Base-by-base conservation (phyloP, 2,888 invertebrate genomes). In the Smittia sp. region DNA sequence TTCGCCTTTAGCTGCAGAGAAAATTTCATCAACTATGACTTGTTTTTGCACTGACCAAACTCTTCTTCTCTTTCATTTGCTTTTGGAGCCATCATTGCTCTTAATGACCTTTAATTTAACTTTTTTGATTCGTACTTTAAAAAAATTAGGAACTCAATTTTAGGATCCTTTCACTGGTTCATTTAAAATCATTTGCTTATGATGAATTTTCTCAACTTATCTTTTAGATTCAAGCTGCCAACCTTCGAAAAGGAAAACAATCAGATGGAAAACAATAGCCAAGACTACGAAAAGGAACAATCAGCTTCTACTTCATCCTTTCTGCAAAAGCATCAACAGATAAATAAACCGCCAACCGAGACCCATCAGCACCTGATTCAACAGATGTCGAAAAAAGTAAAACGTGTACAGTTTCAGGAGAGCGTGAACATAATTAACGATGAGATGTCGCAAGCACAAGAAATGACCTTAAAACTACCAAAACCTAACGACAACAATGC, bases 321-420 rank as follows among this genome's bases (percentile, higher is more conserved):
- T 32, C 15, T 62, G 11, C 72, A 72, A 39, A 72, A 38, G 1
- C 67, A 20, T 58, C 58, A 58, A 3, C 72, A 72, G 66, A 74
- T 7, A 46, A 74, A 3, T 70, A 78, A n/a, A 13, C 58, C 4
- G 1, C 24, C 15, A 20, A 52, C 13, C 6, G 67, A 67, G 15
- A 67, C 20, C 41, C 69, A 15, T 22, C 69, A 69, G 18, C 52
- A 69, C 25, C 13, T 25, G 13, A 52, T 27, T n/a, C 68, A 46
- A 58, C 70, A 54, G 18, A 9, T 25, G 7, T 18, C 18, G 20
- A 78, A 81, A 74, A 79, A 79, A 74, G 80, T 80, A 74, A 82
- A 82, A 75, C 80, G 82, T 0, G 82, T 82, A 7, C 82, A 82
- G 70, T 82, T 82, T 76, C 79, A 78, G 66, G 81, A 82, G 73